Base-by-base conservation (phyloP, 2,888 invertebrate species). In the Parnassius orleans region DNA sequence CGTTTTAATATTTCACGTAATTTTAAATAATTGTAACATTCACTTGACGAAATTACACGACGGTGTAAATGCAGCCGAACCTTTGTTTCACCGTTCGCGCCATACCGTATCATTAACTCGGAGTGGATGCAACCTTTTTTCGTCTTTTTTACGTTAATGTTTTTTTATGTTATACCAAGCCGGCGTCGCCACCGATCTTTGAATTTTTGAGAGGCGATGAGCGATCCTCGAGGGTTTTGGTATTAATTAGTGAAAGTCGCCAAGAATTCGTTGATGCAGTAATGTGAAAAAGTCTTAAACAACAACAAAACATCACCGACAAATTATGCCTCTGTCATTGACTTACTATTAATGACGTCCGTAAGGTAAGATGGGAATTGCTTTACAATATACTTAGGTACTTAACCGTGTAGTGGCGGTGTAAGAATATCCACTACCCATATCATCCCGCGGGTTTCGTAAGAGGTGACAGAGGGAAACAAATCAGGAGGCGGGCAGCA, bases 41-140 rank as follows among this genome's bases (percentile, higher is more conserved):
- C 19, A 19, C 19, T 19, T 19, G 19, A 33, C 33, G 33, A 33
- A 7, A 0, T 48, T 73, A 75, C 81, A 57, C 2, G 42, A 54
- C 84, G 81, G 87, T 90, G 87, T 87, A 67, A 88, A 57, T 66
- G 60, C 65, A 64, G 43, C 79, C 78, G 54, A 80, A 83, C 80
- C 90, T 89, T 91, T 91, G 90, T 91, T 90, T 90, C 82, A 79
- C 85, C 79, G 84, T 84, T 85, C 87, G 84, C 90, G 79, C 79
- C 87, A 83, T 88, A 85, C 85, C 91, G 90, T 91, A 90, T 91
- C 91, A 90, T 91, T 90, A 91, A 90, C 91, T 90, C 87, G 84
- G 82, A 91, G 91, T 90, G 90, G 87, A 84, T 84, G 86, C 69
- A 65, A 70, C 77, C 76, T 82, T 89, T 88, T 88, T 89, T 84